Percentiles rank a stretch among this genome's conserved stretches.
Evolutionary conservation across 1,140 invertebrate genomes (phyloP).

Genomic region (Bombus cullumanus): DNA sequence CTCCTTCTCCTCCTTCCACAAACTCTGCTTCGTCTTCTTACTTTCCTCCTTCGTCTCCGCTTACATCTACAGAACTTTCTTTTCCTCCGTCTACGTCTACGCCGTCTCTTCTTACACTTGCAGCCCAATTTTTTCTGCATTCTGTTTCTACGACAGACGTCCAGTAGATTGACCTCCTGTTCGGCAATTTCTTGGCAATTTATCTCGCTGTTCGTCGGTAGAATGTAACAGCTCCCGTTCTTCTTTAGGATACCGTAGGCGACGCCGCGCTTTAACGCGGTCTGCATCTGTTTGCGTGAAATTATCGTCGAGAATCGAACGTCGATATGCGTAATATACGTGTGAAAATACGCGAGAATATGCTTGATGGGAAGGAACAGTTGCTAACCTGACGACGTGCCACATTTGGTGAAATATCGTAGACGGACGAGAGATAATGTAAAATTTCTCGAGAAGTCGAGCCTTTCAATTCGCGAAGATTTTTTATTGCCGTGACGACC

Average conservation of each 20-base stretch:
- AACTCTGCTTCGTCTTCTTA: background rate
- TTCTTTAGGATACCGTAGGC: constrained; percentile 67
- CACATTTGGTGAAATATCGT: constrained; percentile 41
- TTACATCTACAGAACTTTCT: background rate
- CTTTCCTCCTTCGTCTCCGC: background rate
- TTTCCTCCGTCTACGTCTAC: background rate
- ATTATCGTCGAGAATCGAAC: too few relatives aligned
- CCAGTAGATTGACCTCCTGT: constrained; percentile 68
- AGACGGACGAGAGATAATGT: constrained; percentile 63
- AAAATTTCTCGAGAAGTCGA: constrained; percentile 67
- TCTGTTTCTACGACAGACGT: constrained; percentile 48
- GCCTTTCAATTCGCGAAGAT: constrained; percentile 64
- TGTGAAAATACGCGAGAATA: too few relatives aligned
- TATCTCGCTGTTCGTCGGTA: constrained; percentile 55
- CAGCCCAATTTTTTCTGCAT: constrained; percentile 33
- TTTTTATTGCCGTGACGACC: constrained; percentile 67
- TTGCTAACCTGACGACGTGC: constrained; percentile 67
- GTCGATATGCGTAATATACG: too few relatives aligned
- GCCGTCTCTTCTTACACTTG: constrained; percentile 32
- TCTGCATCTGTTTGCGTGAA: constrained; percentile 53
- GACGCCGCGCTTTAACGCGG: constrained; percentile 68
- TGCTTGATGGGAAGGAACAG: too few relatives aligned
- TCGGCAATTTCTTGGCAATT: constrained; percentile 59
- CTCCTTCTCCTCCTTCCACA: background rate
- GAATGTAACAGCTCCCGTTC: constrained; percentile 54